phyloP scores from a whole-genome alignment of 2,888 invertebrate species.

The Neoascia interrupta region DNA sequence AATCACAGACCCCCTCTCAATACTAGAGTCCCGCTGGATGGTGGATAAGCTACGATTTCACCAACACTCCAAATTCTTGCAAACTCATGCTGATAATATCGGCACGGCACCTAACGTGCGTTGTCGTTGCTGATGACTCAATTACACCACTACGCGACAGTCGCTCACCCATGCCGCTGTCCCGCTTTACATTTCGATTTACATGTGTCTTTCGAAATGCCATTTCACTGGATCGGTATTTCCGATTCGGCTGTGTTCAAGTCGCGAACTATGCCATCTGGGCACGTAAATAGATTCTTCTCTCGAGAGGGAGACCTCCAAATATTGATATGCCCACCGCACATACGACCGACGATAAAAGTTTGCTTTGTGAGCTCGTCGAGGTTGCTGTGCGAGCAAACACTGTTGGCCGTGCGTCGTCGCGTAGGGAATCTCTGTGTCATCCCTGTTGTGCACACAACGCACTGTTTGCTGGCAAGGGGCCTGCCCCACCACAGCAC shows the following conservation, averaged over 20 bases:
- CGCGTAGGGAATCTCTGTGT: conserved; percentile 38
- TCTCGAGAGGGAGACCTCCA: too few relatives aligned
- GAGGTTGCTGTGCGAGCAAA: too few relatives aligned
- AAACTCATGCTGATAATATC: too few relatives aligned
- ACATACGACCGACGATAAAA: conserved; percentile 5
- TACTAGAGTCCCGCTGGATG: too few relatives aligned
- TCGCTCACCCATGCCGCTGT: background rate
- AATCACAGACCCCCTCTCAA: too few relatives aligned
- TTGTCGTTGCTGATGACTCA: conserved; percentile 54
- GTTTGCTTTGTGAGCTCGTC: conserved; percentile 22
- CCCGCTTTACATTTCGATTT: conserved; percentile 7
- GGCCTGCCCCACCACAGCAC: background rate
- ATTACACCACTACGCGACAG: conserved; percentile 26
- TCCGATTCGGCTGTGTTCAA: conserved; percentile 43
- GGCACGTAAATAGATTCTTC: conserved; percentile 64
- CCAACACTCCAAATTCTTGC: too few relatives aligned
- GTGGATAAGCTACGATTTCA: too few relatives aligned
- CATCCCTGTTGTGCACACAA: conserved; percentile 20
- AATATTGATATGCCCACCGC: background rate
- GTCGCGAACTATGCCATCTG: conserved; percentile 13
- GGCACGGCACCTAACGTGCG: too few relatives aligned
- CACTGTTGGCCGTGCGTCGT: too few relatives aligned
- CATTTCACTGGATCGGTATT: conserved; percentile 64
- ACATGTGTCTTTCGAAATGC: conserved; percentile 34
- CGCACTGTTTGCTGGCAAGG: background rate